A percentile compares a stretch with the other conserved stretches of the same genome.
These are phyloP conservation scores for Rhineura floridana DNA, from an alignment of 2,113 vertebrate genomes.

Conservation along the genomic window DNA sequence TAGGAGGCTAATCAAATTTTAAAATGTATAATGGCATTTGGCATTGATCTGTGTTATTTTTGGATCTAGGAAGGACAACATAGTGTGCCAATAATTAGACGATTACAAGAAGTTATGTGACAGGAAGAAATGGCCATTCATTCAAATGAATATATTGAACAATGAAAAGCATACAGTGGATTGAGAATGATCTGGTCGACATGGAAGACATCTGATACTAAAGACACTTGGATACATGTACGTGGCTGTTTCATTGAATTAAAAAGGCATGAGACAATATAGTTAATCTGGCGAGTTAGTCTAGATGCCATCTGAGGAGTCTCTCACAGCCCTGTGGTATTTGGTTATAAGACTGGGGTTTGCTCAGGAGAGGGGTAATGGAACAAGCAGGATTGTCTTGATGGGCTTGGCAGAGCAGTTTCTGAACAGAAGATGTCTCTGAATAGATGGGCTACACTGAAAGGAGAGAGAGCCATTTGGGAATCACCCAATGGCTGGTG, in stretches of 20 bases:
- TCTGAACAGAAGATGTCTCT: no score
- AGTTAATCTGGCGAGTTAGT: background rate
- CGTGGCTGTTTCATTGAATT: slow-evolving; percentile 1
- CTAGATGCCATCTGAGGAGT: no score
- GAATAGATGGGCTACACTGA: no score
- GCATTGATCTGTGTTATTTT: slow-evolving; percentile 42
- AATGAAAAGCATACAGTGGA: slow-evolving; percentile 38
- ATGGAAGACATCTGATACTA: background rate
- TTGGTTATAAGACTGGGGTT: no score
- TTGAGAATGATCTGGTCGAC: slow-evolving; percentile 23
- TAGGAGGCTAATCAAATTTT: slow-evolving; percentile 42
- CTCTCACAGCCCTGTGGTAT: no score
- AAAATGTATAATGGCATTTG: slow-evolving; percentile 25
- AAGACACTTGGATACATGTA: background rate
- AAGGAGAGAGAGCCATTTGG: no score
- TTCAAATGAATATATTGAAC: slow-evolving; percentile 48
- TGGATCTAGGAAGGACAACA: slow-evolving; percentile 28
- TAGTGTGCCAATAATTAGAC: slow-evolving; percentile 23
- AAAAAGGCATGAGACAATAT: background rate
- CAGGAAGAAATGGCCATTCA: slow-evolving; percentile 23
- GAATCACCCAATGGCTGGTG: no score
- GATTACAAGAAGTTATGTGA: slow-evolving; percentile 37
- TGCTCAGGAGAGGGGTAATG: no score
- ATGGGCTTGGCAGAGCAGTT: no score
- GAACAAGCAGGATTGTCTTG: no score